Percentiles rank a stretch among this genome's conserved stretches.
phyloP scores from a whole-genome alignment of 2,113 vertebrate species.

The Dicrurus megarhynchus region DNA sequence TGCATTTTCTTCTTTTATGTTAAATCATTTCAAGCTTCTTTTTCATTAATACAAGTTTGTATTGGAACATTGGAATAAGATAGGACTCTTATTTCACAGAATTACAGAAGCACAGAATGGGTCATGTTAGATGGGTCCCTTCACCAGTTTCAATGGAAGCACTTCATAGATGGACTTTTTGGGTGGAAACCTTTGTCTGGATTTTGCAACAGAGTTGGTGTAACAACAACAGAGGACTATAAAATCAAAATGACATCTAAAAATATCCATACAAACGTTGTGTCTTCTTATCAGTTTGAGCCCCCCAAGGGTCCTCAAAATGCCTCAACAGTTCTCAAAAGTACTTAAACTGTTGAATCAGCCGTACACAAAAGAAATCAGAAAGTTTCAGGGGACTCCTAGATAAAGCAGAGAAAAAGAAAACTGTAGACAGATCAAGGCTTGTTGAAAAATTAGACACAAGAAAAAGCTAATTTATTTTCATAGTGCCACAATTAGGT shows the following conservation, averaged over 20 bases:
- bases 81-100: neutral
- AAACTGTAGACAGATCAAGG: neutral
- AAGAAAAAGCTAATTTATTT: neutral
- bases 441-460: neutral
- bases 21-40: neutral
- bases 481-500: too few species aligned
- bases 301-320: neutral
- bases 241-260: neutral
- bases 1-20: neutral
- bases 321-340: neutral
- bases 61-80: neutral
- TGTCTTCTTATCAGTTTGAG: neutral
- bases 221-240: neutral
- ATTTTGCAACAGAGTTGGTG: neutral
- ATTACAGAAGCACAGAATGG: neutral
- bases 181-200: neutral
- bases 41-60: neutral
- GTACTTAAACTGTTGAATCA: neutral
- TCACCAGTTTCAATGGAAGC: neutral
- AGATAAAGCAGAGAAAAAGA: neutral
- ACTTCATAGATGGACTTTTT: neutral
- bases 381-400: neutral
- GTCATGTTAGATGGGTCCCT: too few species aligned
- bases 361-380: neutral
- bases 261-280: rapidly evolving